Conservation (phyloP, 2,113 vertebrate species). For the Pachyramphus minor region DNA sequence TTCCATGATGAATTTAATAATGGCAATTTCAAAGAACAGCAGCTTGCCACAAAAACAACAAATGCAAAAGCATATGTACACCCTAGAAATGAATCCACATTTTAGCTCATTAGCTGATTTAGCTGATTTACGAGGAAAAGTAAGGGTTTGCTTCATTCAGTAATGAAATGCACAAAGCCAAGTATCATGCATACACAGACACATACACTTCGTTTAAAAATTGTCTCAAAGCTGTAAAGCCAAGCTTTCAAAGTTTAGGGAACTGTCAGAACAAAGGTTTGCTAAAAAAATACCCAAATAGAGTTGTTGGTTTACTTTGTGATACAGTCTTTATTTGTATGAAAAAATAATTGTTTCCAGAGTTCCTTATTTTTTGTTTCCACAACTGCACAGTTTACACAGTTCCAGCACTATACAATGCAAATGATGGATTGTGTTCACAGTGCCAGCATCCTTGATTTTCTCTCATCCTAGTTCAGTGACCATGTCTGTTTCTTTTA, state of each 20-base stretch:
- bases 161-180: neutral
- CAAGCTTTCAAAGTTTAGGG: neutral
- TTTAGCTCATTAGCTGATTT: too few relatives aligned
- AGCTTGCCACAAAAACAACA: neutral
- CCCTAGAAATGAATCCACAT: neutral
- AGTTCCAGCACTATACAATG: neutral
- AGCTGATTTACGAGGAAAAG: neutral
- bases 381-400: neutral
- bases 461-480: neutral
- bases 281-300: neutral
- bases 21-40: neutral
- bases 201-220: neutral
- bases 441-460: neutral
- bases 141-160: neutral
- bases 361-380: neutral
- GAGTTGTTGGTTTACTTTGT: neutral
- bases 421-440: neutral
- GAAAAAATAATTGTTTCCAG: conserved; percentile 18
- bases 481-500: neutral
- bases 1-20: neutral
- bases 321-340: neutral
- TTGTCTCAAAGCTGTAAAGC: neutral
- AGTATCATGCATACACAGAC: neutral
- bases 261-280: neutral
- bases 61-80: neutral